phyloP scores from a whole-genome alignment of 37 sponge, comb jelly and placozoan genomes.

The Diacarnus erythraeanus region DNA sequence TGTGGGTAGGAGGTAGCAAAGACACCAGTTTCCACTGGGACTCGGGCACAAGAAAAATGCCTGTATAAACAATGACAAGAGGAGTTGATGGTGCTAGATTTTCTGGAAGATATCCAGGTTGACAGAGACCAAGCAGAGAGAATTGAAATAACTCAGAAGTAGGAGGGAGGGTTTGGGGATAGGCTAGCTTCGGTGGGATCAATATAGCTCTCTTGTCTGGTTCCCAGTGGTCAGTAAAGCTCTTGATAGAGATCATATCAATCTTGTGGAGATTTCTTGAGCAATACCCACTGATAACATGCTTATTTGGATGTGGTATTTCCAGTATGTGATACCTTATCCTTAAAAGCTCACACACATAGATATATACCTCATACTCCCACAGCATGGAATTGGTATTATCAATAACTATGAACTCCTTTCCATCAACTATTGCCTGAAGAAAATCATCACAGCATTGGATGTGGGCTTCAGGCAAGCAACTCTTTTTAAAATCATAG shows the following conservation, averaged over 20 bases:
- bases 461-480: constrained; percentile 64
- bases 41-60: constrained; percentile 55
- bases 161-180: constrained; percentile 6
- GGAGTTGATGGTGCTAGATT: neutral
- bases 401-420: constrained; percentile 70
- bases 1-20: constrained; percentile 40
- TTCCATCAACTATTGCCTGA: constrained; percentile 28
- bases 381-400: constrained; percentile 82
- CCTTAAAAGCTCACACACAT: constrained; percentile 50
- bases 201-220: constrained; percentile 49
- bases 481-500: constrained; percentile 57
- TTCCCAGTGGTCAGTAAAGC: constrained; percentile 67
- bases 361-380: constrained; percentile 75
- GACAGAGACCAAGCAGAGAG: constrained; percentile 11
- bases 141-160: neutral
- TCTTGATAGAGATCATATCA: constrained; percentile 6
- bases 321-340: constrained; percentile 53
- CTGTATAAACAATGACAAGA: constrained; percentile 48
- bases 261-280: constrained; percentile 68
- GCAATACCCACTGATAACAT: constrained; percentile 37
- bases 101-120: constrained; percentile 7
- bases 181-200: constrained; percentile 60
- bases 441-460: constrained; percentile 61
- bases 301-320: constrained; percentile 45
- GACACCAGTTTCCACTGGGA: constrained; percentile 61